Base-by-base conservation (phyloP, 1,140 invertebrate species). In the Danaus melanippus region DNA sequence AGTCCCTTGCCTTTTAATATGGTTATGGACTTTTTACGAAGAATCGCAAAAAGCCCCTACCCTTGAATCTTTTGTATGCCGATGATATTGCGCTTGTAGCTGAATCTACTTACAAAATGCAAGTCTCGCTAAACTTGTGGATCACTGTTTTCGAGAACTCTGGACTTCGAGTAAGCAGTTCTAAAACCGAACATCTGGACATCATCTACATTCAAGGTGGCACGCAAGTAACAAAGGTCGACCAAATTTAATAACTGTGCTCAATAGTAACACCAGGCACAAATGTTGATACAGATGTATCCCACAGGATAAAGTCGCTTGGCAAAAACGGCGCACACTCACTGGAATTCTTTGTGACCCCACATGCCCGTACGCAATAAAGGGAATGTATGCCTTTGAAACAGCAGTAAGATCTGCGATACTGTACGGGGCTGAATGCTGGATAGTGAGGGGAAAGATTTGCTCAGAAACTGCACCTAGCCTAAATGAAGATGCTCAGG, bases 1-100 rank as follows among this genome's bases (percentile, higher is more conserved):
- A n/a, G n/a, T n/a, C n/a, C n/a, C n/a, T n/a, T n/a, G n/a, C n/a
- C n/a, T n/a, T n/a, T n/a, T n/a, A n/a, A n/a, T n/a, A n/a, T n/a
- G n/a, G n/a, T n/a, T 0, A 60, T 64, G 55, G 51, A 68, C 46
- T 56, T 56, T 11, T 56, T 0, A 65, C 56, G 0, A 50, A 46
- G 46, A 1, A 46, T 9, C 8, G 53, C 4, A 56, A 58, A 40
- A 2, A 3, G 7, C 17, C 32, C 42, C 0, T 51, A 0, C 58
- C 62, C 1, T 61, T 58, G 58, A 53, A 39, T 12, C 9, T 50
- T 1, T 12, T 50, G 10, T 50, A 50, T 41, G 32, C 39, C 12
- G 49, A 50, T 41, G 49, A 50, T n/a, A 41, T 50, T 11, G 49
- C 41, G 5, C 32, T 41, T 50, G 39, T 42, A 9, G 4, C 12